Conservation (phyloP, 2,888 invertebrate genomes). For the Leucoma salicis region DNA sequence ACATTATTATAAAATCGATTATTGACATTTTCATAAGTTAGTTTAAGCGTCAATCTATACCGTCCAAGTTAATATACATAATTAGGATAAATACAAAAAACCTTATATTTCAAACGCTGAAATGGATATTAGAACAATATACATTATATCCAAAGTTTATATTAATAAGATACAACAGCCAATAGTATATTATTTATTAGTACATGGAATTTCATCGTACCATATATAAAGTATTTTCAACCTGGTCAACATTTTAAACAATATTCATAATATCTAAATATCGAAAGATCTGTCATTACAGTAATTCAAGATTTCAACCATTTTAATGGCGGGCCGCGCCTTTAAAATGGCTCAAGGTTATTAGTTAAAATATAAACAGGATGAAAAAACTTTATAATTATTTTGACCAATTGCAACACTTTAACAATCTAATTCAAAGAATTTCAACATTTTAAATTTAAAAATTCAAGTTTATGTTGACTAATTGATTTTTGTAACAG, state of each 20-base stretch:
- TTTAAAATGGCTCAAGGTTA: too few species aligned
- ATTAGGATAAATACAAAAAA: slow-evolving; percentile 26
- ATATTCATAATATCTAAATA: too few species aligned
- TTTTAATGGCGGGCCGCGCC: too few species aligned
- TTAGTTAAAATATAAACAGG: neutral
- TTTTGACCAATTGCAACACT: slow-evolving; percentile 32
- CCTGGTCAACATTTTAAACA: too few species aligned
- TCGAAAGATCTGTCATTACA: too few species aligned
- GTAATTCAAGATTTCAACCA: too few species aligned
- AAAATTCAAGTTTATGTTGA: slow-evolving; percentile 20
- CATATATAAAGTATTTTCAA: neutral
- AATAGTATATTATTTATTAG: too few species aligned
- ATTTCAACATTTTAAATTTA: slow-evolving; percentile 47
- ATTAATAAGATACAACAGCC: slow-evolving; percentile 28
- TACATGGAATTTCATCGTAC: slow-evolving; percentile 24
- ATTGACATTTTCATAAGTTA: slow-evolving; percentile 33
- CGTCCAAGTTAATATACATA: slow-evolving; percentile 10
- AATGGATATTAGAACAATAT: slow-evolving; percentile 19
- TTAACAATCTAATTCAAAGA: slow-evolving; percentile 39
- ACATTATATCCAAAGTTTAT: slow-evolving; percentile 26
- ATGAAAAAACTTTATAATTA: slow-evolving; percentile 15
- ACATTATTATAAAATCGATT: slow-evolving; percentile 15
- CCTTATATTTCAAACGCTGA: neutral
- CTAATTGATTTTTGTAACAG: slow-evolving; percentile 15
- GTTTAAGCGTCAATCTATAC: slow-evolving; percentile 22